These are phyloP conservation scores for Enteromius treurensis DNA, from an alignment of 2,797 vertebrate species.

Conservation along the genomic window DNA sequence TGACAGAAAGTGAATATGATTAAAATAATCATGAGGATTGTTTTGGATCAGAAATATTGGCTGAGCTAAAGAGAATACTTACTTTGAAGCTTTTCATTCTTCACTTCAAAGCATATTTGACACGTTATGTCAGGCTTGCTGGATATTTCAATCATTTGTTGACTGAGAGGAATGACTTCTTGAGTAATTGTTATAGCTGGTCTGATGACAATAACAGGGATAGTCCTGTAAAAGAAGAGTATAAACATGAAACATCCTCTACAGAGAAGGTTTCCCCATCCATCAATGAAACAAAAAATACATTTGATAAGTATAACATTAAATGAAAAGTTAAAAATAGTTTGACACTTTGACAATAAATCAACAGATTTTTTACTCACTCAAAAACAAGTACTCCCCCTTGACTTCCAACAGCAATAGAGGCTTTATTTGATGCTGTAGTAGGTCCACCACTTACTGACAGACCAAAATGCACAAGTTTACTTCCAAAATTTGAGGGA, in stretches of 20 bases:
- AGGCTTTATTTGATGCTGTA: constrained; percentile 53
- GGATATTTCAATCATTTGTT: constrained; percentile 19
- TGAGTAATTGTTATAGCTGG: neutral
- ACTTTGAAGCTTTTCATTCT: neutral
- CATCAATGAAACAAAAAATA: neutral
- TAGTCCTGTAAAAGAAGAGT: constrained; percentile 54
- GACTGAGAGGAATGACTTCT: neutral
- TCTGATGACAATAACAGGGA: constrained; percentile 59
- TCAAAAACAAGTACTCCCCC: constrained; percentile 67
- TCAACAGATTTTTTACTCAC: constrained; percentile 61
- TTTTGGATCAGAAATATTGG: neutral
- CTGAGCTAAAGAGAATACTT: constrained; percentile 28
- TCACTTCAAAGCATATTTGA: constrained; percentile 52
- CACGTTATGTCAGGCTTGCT: fast-evolving
- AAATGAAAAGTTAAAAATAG: neutral
- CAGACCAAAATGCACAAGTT: constrained; percentile 76
- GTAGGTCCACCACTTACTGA: constrained; percentile 70
- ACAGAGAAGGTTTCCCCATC: neutral
- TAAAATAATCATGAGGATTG: neutral
- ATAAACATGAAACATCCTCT: constrained; percentile 5
- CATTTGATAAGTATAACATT: neutral
- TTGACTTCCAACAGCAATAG: constrained; percentile 69
- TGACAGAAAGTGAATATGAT: neutral
- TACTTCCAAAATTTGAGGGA: constrained; percentile 61
- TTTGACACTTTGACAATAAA: neutral